Base-by-base conservation (phyloP, 2,797 vertebrate genomes). In the Masticophis lateralis region DNA sequence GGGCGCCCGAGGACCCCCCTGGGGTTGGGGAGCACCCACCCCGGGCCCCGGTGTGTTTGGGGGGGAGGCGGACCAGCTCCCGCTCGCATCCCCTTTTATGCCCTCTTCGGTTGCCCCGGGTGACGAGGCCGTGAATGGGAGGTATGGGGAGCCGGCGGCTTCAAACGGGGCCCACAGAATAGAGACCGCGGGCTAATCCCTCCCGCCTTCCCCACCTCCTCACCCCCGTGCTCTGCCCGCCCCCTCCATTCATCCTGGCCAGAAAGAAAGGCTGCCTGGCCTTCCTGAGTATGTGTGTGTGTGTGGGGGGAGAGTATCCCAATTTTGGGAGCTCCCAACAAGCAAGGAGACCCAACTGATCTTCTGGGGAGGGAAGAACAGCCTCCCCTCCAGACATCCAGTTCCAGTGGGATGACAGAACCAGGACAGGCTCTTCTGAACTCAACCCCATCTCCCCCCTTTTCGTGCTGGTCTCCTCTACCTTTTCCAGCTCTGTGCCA, bases 101-200 rank as follows among this genome's bases (percentile, higher is more conserved):
- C 95, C 96, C 95, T 92, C 96, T 37, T 91, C 93, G 94, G 97
- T 97, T 97, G 96, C 97, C 97, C 97, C 89, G 97, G 96, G 97
- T 95, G 95, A 97, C 96, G 94, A 94, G 94, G 94, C 92, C 87
- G 90, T 97, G 96, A 97, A 97, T 96, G 90, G 97, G 94, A 96
- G 95, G 95, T 94, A 97, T 96, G 94, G 28, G 60, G 27, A 14
- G 89, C 88, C 89, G 93, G 86, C 7, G 5, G 88, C 93, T 94
- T 92, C 91, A 94, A 94, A 88, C 79, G 79, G 57, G 59, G 91
- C 57, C 87, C 51, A 32, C 60, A 91, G 92, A 93, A 87, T 90
- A 59, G 56, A 66, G 59, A 27, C 5, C 90, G 94, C 88, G 28
- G 8, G 37, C 60, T 90, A 94, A 92, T 90, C 91, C 88, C 61